Base-by-base conservation (phyloP, 2,888 invertebrate species). In the Temnothorax ravouxi region DNA sequence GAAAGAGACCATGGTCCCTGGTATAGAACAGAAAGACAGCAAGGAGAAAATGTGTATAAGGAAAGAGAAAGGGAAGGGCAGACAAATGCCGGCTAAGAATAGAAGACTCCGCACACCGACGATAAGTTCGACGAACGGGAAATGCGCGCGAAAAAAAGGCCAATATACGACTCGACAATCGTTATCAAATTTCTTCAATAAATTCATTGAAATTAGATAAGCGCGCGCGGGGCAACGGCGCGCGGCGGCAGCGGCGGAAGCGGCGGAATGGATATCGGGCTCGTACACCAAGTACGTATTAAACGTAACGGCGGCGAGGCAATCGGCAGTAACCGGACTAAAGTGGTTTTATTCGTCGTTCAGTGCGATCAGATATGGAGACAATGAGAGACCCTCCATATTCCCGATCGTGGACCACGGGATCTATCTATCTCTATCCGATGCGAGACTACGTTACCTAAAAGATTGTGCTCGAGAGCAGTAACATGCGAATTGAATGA, bases 151-250 rank as follows among this genome's bases (percentile, higher is more conserved):
- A 25, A 80, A 29, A 29, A 69, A 64, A 86, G 71, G 59, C 83
- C 83, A 86, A 92, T 84, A 87, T 86, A 83, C 85, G 80, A 79
- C 62, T 76, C 85, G 79, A 83, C 84, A 81, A 86, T 86, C 75
- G 89, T 92, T 92, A 92, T 91, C 91, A 91, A 89, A 89, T 91
- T 90, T 88, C 90, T 91, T 92, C 90, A 88, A 93, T 93, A 93
- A 93, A 93, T 91, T 92, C 92, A 93, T 92, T 85, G 90, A 76
- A 89, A 91, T 91, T 91, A 92, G 92, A 91, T 91, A 92, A 92
- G 86, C 74, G 67, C 76, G 72, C 34, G 41, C 41, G 41, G 25
- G 25, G 25, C 25, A 25, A 25, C 25, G 25, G 25, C 34, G 29
- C 41, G 41, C 41, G 77, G 50, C 25, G 84, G 84, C 74, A 83